Evolutionary conservation across 2,888 invertebrate species (phyloP), one percentile per base, ranked within the genome.

Genomic region (Cyaniris semiargus): DNA sequence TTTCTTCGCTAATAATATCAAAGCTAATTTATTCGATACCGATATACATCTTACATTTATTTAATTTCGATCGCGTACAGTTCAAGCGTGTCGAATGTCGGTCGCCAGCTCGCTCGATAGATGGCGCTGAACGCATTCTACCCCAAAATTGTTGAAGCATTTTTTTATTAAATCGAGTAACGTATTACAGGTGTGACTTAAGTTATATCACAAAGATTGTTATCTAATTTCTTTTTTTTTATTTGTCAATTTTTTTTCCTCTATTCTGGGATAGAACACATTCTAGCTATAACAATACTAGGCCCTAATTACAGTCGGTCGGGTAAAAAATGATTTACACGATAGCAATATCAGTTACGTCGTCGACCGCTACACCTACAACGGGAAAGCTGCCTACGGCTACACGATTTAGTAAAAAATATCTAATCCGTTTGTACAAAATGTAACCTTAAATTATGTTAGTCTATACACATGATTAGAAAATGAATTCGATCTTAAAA

Each of bases 381-480:
- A 84, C 89, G 87, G 87, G 86, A 89, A 91, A 91, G 89, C 53
- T 53, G 53, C 86, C 85, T 81, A 81, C 71, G 72, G 82, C 86
- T 87, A 87, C 82, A 81, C 84, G 87, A 87, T 86, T 86, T 82
- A 86, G 87, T 90, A 89, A 87, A 91, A 91, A 93, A 91, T 89
- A 91, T 87, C 89, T 87, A 88, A 86, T 88, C 85, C 83, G 84
- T 85, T 92, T 93, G 92, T 93, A 93, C 92, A 93, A 91, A 89
- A 89, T 85, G 86, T 86, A 86, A 80, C 81, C 82, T 83, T 82
- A 85, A 84, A 83, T 87, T 81, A 85, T 85, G 85, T 87, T 88
- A 89, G 84, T 83, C 85, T 87, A 87, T 87, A 85, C 88, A 89
- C 88, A 89, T 83, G 84, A 82, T 84, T 83, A 82, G 70, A 75